These are phyloP conservation scores for Salpingus planirostris DNA, from an alignment of 2,888 invertebrate genomes.

Conservation along the genomic window DNA sequence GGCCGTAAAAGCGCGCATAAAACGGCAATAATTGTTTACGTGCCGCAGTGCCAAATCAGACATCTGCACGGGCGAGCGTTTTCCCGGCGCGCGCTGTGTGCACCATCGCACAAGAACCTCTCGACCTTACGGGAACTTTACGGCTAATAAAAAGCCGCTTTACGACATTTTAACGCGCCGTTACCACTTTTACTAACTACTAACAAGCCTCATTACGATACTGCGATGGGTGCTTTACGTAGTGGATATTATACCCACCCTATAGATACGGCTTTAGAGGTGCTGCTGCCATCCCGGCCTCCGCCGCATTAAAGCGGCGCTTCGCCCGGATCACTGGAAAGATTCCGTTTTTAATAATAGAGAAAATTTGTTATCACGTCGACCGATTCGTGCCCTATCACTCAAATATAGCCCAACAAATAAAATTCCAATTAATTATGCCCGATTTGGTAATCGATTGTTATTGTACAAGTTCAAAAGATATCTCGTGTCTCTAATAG, in stretches of 20 bases:
- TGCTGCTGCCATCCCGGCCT: too few species aligned
- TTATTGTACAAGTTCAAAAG: too few species aligned
- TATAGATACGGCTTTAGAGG: too few species aligned
- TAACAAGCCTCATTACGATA: conserved; percentile 42
- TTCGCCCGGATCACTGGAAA: too few species aligned
- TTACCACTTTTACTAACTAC: conserved; percentile 42
- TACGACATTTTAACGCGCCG: conserved; percentile 42
- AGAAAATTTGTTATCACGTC: too few species aligned
- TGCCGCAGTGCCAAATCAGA: conserved; percentile 28
- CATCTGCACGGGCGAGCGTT: conserved; percentile 26
- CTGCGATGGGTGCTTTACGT: conserved; percentile 33
- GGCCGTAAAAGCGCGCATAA: conserved; percentile 13
- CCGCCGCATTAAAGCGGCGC: too few species aligned
- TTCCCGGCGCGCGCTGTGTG: not conserved
- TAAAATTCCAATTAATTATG: too few species aligned
- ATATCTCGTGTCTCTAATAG: too few species aligned
- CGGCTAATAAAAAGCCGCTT: conserved; percentile 42
- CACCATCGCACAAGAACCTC: conserved; percentile 28
- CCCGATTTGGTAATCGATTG: too few species aligned
- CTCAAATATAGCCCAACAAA: too few species aligned
- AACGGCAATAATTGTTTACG: conserved; percentile 36
- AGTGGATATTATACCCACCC: conserved; percentile 32
- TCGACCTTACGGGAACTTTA: conserved; percentile 36
- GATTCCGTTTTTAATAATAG: too few species aligned
- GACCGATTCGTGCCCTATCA: too few species aligned